Base-by-base conservation (phyloP, 1,140 invertebrate species). In the Zaprionus davidi region DNA sequence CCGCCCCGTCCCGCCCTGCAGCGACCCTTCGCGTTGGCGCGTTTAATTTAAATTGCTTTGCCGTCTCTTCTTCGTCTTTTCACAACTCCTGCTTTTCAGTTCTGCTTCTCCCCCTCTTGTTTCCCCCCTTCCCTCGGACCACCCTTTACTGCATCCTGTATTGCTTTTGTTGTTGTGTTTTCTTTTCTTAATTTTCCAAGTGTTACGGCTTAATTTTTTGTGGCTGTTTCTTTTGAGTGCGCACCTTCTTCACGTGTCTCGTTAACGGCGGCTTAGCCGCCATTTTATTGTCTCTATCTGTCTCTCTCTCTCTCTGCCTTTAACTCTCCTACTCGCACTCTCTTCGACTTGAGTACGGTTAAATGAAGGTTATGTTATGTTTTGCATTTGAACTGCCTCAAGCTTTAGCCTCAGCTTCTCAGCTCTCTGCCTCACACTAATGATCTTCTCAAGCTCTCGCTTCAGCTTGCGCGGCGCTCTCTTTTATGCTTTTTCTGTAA, bases 11-110 rank as follows among this genome's bases (percentile, higher is more conserved):
- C 5, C 17, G 26, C 28, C 24, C 7, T 26, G 31, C 28, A 13
- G 71, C 36, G 17, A 20, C 68, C 71, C 63, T 9, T 64, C 71
- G 74, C 56, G 76, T 74, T 71, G 69, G 63, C 66, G 78, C 82
- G 75, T 84, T 85, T 85, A 86, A 86, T 86, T 86, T 86, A 82
- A 86, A 86, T 86, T 86, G 82, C 78, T 82, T 88, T 83, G 76
- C 62, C 76, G 53, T 79, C 15, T 24, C 41, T 53, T n/a, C 24
- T 6, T 34, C 24, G 24, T 53, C 38, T 26, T 60, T 31, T 41
- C 38, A 13, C 34, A 38, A 15, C 28, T 70, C 70, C 70, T 75
- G 36, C 36, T 56, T 71, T 81, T 82, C 66, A 63, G 34, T 57
- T 60, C 36, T 64, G 36, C 44, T 15, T 11, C 17, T 13, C 5